Evolutionary conservation across 2,113 vertebrate genomes (phyloP).

Genomic region (Speoplatyrhinus poulsoni): DNA sequence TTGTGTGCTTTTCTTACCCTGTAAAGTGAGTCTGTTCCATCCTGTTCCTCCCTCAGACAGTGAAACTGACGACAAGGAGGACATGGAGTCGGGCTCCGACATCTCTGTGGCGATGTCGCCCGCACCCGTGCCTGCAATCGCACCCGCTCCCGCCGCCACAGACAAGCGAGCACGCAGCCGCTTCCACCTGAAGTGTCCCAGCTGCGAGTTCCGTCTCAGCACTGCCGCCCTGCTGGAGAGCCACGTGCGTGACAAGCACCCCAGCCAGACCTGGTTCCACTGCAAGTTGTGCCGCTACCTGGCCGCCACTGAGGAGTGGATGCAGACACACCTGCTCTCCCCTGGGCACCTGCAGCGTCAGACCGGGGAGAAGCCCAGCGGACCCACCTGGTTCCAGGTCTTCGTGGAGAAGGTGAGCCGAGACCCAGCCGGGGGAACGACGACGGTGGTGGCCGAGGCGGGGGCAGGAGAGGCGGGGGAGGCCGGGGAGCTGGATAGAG

Average conservation of each 20-base stretch:
- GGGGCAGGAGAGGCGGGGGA: neutral
- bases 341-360: constrained; percentile 84
- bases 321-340: constrained; percentile 88
- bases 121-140: constrained; percentile 19
- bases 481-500: neutral
- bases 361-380: constrained; percentile 79
- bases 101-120: neutral
- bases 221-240: constrained; percentile 84
- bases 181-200: constrained; percentile 85
- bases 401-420: constrained; percentile 84
- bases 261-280: constrained; percentile 83
- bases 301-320: constrained; percentile 85
- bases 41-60: constrained; percentile 34
- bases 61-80: constrained; percentile 40
- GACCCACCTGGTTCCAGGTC: constrained; percentile 77
- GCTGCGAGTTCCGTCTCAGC: constrained; percentile 88
- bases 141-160: constrained; percentile 44
- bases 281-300: constrained; percentile 90
- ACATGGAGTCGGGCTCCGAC: neutral
- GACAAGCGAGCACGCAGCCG: constrained; percentile 72
- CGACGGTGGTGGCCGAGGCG: neutral
- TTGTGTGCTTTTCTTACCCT: too few species aligned
- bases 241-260: constrained; percentile 85
- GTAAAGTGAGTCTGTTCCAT: too few species aligned
- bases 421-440: constrained; percentile 35